Evolutionary conservation across 2,888 invertebrate species (phyloP).

Genomic region (Cheilosia soror): DNA sequence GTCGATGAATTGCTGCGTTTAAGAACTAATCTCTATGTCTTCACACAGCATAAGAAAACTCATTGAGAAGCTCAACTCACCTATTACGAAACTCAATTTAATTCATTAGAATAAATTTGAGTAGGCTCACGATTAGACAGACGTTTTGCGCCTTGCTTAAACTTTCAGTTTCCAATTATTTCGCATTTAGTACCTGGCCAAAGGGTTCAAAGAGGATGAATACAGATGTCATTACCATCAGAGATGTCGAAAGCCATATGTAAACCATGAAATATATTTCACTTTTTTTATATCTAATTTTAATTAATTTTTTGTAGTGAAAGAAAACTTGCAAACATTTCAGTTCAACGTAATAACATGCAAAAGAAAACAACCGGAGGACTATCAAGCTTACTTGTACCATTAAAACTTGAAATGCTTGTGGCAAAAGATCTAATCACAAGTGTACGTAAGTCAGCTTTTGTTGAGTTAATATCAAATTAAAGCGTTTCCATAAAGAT

Average conservation of each 20-base stretch:
- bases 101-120: no score
- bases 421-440: constrained; percentile 3
- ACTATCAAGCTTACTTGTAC: neutral
- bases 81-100: no score
- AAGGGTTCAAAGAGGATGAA: no score
- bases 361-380: neutral
- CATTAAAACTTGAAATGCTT: constrained; percentile 21
- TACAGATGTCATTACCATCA: neutral
- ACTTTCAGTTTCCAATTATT: no score
- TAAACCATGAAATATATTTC: neutral
- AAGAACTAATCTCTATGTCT: no score
- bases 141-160: no score
- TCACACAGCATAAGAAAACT: no score
- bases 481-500: neutral
- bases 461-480: neutral
- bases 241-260: constrained; percentile 14
- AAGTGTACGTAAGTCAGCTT: neutral
- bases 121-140: no score
- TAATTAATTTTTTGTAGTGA: neutral
- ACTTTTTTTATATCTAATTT: no score
- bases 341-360: neutral
- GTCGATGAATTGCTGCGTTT: no score
- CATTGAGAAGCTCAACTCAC: no score
- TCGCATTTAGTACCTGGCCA: no score
- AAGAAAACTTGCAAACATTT: constrained; percentile 3